A percentile compares a stretch with the other conserved stretches of the same genome.
phyloP scores from a whole-genome alignment of 2,797 vertebrate genomes.

The Mionectes olivaceus region DNA sequence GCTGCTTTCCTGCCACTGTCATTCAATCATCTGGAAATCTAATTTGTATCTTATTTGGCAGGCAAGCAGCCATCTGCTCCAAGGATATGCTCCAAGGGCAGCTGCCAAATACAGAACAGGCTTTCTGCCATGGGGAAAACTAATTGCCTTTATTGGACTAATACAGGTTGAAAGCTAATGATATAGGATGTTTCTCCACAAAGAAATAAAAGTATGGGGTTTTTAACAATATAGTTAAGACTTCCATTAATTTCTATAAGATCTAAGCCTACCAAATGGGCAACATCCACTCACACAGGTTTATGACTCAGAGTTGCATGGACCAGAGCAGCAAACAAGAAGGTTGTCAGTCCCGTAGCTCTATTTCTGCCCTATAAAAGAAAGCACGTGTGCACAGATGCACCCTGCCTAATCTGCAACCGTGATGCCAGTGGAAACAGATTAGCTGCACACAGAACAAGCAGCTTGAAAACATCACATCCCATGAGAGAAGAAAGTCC shows the following conservation, averaged over 20 bases:
- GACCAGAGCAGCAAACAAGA: not conserved
- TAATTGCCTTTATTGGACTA: conserved; percentile 72
- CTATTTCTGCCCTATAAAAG: not conserved
- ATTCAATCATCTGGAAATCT: conserved; percentile 78
- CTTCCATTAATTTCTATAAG: not conserved
- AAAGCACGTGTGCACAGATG: rapidly evolving
- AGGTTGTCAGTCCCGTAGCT: not conserved
- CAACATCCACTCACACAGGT: not conserved
- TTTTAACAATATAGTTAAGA: not conserved
- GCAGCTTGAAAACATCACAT: not conserved
- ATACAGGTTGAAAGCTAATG: conserved; percentile 55
- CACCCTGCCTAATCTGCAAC: not conserved
- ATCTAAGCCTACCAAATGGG: not conserved
- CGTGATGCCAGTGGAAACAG: not conserved
- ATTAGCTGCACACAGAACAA: not conserved
- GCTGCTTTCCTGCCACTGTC: conserved; percentile 40
- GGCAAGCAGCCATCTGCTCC: conserved; percentile 77
- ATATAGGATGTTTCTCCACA: conserved; percentile 7
- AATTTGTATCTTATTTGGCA: conserved; percentile 74
- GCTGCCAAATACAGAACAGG: conserved; percentile 67
- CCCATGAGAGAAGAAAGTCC: not conserved
- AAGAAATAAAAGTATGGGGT: not conserved
- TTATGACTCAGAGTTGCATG: not conserved
- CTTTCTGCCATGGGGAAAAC: conserved; percentile 62
- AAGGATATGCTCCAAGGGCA: conserved; percentile 72